Percentiles rank a stretch among this genome's conserved stretches.
Evolutionary conservation across 2,888 invertebrate species (phyloP).

Genomic region (Luffia ferchaultella): DNA sequence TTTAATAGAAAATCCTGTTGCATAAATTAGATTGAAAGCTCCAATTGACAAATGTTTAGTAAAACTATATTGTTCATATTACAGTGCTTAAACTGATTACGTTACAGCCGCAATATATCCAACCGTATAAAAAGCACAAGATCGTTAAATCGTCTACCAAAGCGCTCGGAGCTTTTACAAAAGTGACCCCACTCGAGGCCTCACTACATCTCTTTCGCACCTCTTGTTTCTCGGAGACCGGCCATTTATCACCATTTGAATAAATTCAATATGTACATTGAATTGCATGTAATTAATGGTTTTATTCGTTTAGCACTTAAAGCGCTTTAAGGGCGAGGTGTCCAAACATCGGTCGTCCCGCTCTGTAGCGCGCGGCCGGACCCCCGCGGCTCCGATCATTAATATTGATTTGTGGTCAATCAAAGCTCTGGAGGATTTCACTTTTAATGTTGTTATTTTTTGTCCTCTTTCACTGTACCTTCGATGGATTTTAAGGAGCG

Average conservation of each 20-base stretch:
- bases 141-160: not conserved
- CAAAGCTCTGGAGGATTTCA: slow-evolving; percentile 61
- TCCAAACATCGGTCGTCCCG: slow-evolving; percentile 37
- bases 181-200: slow-evolving; percentile 3
- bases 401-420: slow-evolving; percentile 70
- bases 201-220: slow-evolving; percentile 36
- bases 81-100: too few species aligned
- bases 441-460: slow-evolving; percentile 59
- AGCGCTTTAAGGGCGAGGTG: slow-evolving; percentile 62
- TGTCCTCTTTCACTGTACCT: slow-evolving; percentile 23
- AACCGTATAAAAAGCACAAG: too few species aligned
- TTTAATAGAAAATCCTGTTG: too few species aligned
- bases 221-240: slow-evolving; percentile 42
- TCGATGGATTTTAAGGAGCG: slow-evolving; percentile 27
- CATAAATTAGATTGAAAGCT: too few species aligned
- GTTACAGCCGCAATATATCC: too few species aligned
- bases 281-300: slow-evolving; percentile 65
- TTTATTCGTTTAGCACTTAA: slow-evolving; percentile 67
- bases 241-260: slow-evolving; percentile 65
- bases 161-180: not conserved
- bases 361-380: slow-evolving; percentile 19
- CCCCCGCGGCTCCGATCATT: slow-evolving; percentile 62
- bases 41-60: too few species aligned
- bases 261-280: slow-evolving; percentile 68
- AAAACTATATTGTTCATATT: too few species aligned